phyloP scores from a whole-genome alignment of 1,140 invertebrate species.

The Drosophila azteca region DNA sequence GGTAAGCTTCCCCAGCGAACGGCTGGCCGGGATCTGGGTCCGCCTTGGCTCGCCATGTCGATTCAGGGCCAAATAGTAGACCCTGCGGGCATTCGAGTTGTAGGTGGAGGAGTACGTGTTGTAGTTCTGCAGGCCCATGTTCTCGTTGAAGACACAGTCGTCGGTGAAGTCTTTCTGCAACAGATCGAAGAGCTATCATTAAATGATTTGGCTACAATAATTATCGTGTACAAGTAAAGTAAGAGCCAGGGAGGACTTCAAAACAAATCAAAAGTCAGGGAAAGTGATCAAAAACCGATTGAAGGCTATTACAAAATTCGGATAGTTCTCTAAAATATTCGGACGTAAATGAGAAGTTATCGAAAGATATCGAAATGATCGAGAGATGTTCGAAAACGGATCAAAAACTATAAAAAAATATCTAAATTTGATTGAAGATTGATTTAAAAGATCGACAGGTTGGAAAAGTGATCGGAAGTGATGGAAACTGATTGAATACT shows the following conservation, averaged over 20 bases:
- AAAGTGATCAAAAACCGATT: too few species aligned
- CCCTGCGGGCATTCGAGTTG: conserved; percentile 89
- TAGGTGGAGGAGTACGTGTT: conserved; percentile 92
- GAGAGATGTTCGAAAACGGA: too few species aligned
- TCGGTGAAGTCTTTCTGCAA: conserved; percentile 92
- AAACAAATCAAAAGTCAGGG: too few species aligned
- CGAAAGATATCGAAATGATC: too few species aligned
- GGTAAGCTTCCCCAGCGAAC: conserved; percentile 89
- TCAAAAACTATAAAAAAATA: too few species aligned
- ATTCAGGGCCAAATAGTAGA: conserved; percentile 90
- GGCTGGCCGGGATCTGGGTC: conserved; percentile 87
- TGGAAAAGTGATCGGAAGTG: not conserved
- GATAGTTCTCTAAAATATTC: too few species aligned
- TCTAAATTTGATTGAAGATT: too few species aligned
- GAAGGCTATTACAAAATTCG: too few species aligned
- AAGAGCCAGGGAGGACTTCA: not conserved
- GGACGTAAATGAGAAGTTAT: too few species aligned
- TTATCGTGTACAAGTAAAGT: too few species aligned
- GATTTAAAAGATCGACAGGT: too few species aligned
- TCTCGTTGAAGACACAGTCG: conserved; percentile 94
- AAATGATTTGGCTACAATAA: conserved; percentile 67
- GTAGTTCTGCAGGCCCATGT: conserved; percentile 92
- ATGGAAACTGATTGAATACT: too few species aligned
- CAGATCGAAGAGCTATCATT: conserved; percentile 83
- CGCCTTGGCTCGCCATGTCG: conserved; percentile 88